A percentile compares a stretch with the other conserved stretches of the same genome.
Evolutionary conservation across 2,797 vertebrate genomes (phyloP).

Genomic region (Danio aesculapii): DNA sequence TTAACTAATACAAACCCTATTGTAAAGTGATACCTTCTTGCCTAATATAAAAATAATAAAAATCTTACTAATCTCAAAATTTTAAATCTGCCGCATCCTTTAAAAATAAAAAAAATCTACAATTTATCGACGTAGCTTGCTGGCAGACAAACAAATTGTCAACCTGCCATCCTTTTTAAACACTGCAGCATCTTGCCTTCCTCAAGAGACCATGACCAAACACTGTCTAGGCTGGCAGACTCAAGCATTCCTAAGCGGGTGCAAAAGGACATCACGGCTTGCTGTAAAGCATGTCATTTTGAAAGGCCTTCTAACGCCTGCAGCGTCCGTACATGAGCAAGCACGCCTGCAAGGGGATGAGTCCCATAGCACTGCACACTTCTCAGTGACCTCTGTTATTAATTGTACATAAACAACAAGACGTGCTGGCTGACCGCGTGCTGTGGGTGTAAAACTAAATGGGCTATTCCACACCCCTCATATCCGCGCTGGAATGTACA

Average conservation of each 20-base stretch:
- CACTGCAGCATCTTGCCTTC: background rate
- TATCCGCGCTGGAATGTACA: slow-evolving; percentile 76
- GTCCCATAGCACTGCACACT: slow-evolving; percentile 59
- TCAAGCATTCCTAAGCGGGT: slow-evolving; percentile 36
- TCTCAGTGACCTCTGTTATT: slow-evolving; percentile 63
- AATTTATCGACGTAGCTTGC: too few species aligned
- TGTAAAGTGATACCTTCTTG: too few species aligned
- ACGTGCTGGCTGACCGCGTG: slow-evolving; percentile 57
- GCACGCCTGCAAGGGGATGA: slow-evolving; percentile 38
- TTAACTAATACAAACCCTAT: too few species aligned
- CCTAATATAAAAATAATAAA: too few species aligned
- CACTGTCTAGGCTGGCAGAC: slow-evolving; percentile 6
- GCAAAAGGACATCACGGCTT: slow-evolving; percentile 14
- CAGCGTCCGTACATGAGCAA: slow-evolving; percentile 28
- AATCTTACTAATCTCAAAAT: too few species aligned
- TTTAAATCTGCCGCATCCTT: too few species aligned
- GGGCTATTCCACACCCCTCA: slow-evolving; percentile 69
- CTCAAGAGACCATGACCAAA: slow-evolving; percentile 35
- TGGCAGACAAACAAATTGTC: background rate
- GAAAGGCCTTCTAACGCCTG: slow-evolving; percentile 31
- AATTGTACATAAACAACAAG: slow-evolving; percentile 59
- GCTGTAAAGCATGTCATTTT: slow-evolving; percentile 26
- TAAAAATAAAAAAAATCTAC: too few species aligned
- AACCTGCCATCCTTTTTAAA: background rate
- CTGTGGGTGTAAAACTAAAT: slow-evolving; percentile 67